These are phyloP conservation scores for Amphiprion percula DNA, from an alignment of 2,113 vertebrate genomes.

Conservation along the genomic window DNA sequence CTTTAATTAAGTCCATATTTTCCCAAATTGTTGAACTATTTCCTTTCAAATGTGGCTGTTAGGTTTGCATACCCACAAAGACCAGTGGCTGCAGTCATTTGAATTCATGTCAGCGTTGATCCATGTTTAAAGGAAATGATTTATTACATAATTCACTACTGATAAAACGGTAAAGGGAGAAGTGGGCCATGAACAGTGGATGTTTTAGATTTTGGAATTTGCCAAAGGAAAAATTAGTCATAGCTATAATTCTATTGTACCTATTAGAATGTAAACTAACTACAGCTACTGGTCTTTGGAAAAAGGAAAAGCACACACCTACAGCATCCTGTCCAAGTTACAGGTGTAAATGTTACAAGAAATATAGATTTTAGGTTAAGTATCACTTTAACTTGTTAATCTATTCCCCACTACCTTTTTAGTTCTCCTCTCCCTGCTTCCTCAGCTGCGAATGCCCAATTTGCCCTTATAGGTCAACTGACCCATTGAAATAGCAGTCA, in stretches of 20 bases:
- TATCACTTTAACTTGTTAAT: slow-evolving; percentile 61
- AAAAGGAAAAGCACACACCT: background rate
- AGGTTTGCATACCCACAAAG: background rate
- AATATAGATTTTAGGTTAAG: slow-evolving; percentile 43
- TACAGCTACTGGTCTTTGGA: background rate
- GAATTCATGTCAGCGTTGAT: background rate
- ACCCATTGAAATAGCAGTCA: slow-evolving; percentile 27
- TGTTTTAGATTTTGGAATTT: too few relatives aligned
- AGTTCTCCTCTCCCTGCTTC: slow-evolving; percentile 48
- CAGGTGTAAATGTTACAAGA: background rate
- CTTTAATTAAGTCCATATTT: too few relatives aligned
- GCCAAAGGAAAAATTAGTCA: too few relatives aligned
- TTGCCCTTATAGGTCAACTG: slow-evolving; percentile 32
- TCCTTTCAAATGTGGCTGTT: too few relatives aligned
- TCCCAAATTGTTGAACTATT: too few relatives aligned
- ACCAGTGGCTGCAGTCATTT: background rate
- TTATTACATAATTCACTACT: too few relatives aligned
- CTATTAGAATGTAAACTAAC: too few relatives aligned
- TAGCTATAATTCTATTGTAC: too few relatives aligned
- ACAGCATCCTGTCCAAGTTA: background rate
- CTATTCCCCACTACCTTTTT: slow-evolving; percentile 48
- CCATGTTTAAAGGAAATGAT: too few relatives aligned
- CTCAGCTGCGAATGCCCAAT: slow-evolving; percentile 42
- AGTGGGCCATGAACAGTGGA: too few relatives aligned
- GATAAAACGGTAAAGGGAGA: too few relatives aligned